These are phyloP conservation scores for Orestias chungarensis DNA, from an alignment of 2,797 vertebrate species.

Conservation along the genomic window DNA sequence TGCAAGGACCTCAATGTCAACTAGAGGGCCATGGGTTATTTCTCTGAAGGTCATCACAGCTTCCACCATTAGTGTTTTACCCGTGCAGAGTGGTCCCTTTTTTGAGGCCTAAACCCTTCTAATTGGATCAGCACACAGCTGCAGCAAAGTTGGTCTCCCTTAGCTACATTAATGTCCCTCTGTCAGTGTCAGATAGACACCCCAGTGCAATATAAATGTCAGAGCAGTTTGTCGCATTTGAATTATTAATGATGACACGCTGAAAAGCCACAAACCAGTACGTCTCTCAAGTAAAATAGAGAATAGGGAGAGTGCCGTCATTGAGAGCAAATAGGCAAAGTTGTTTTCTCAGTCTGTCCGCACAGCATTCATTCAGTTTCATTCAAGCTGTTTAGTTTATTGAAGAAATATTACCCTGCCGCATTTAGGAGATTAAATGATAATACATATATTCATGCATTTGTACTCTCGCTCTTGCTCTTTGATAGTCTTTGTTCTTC, in stretches of 20 bases:
- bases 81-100: constrained; percentile 27
- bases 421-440: constrained; percentile 19
- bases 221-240: constrained; percentile 78
- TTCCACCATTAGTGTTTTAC: constrained; percentile 40
- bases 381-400: constrained; percentile 31
- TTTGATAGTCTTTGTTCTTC: constrained; percentile 1
- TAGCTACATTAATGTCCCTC: constrained; percentile 64
- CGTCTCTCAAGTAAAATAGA: constrained; percentile 51
- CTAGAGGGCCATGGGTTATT: constrained; percentile 27
- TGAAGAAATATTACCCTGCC: constrained; percentile 17
- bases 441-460: constrained; percentile 3
- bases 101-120: constrained; percentile 51
- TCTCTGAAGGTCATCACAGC: constrained; percentile 45
- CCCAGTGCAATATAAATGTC: constrained; percentile 77
- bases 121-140: constrained; percentile 53
- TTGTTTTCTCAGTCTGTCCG: constrained; percentile 2
- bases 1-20: constrained; percentile 24
- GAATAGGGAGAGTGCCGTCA: constrained; percentile 14
- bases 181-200: constrained; percentile 65
- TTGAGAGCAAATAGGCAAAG: constrained; percentile 14
- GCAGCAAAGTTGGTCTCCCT: constrained; percentile 37
- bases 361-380: constrained; percentile 25
- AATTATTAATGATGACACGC: constrained; percentile 83
- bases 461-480: constrained; percentile 12
- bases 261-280: constrained; percentile 70